Evolutionary conservation across 2,113 vertebrate genomes (phyloP), one percentile per base, ranked within the genome.

Genomic region (Mirounga angustirostris): DNA sequence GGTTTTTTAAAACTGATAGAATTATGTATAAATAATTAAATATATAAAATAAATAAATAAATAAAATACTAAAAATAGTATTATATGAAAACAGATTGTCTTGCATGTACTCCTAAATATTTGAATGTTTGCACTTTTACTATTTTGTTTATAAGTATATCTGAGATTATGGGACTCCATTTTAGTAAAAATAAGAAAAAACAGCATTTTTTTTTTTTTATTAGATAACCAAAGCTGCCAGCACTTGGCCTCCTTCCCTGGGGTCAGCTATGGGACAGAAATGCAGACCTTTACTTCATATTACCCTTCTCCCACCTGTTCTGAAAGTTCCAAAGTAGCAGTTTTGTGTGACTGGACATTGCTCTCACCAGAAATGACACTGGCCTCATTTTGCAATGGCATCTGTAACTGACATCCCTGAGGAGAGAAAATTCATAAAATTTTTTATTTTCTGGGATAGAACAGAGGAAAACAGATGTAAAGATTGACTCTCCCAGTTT

Each of bases 51-150:
- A 40, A 40, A 40, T 40, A 40, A 40, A 40, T 40, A 40, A 40
- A 40, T 40, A 40, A 40, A 40, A 40, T 40, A 40, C 40, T 40
- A 40, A 40, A 40, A 92, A 87, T 26, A 84, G 16, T 6, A 21
- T 18, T 79, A 18, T 65, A 22, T 63, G 24, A 10, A 46, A 58
- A 1, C 40, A 63, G 24, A 46, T 84, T 69, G 13, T 46, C 10
- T 63, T 86, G 24, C 22, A 33, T 43, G 5, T 26, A 30, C 6
- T 58, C 85, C 26, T 65, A 58, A 92, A 78, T n/a, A 65, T 96
- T 96, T 98, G 81, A 56, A 30, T n/a, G 82, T 97, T 97, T 98
- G 89, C 97, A 98, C 97, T 96, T 97, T 92, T 36, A 97, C 96
- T 96, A 81, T 93, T 95, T 63, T 63, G 11, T 91, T 40, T 86